These are phyloP conservation scores for Tachuris rubrigastra DNA, from an alignment of 2,113 vertebrate genomes.

Conservation along the genomic window DNA sequence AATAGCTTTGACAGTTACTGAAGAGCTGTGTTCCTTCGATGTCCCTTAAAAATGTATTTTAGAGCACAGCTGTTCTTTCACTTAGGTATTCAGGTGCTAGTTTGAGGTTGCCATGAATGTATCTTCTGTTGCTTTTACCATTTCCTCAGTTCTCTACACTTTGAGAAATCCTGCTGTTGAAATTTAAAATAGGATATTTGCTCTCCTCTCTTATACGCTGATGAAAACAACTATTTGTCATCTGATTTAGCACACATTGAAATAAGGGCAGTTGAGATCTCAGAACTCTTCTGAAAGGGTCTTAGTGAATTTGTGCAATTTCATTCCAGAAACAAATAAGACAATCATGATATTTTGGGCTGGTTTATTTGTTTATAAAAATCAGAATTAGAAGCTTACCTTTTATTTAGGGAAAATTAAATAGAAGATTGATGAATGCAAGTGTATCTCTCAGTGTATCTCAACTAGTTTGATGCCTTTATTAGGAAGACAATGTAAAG, in stretches of 20 bases:
- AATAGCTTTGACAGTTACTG: not conserved
- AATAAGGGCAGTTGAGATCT: not conserved
- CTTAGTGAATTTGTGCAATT: not conserved
- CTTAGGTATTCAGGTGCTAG: not conserved
- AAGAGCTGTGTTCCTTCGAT: not conserved
- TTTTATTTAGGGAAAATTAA: not conserved
- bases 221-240: not conserved
- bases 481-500: not conserved
- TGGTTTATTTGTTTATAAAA: not conserved
- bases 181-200: not conserved
- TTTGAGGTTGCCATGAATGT: not conserved
- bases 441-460: not conserved
- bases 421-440: not conserved
- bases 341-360: not conserved
- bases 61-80: not conserved
- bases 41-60: not conserved
- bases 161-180: not conserved
- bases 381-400: not conserved
- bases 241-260: not conserved
- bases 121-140: not conserved
- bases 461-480: not conserved
- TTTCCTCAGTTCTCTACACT: not conserved
- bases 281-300: not conserved
- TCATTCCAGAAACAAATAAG: not conserved
- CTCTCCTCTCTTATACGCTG: not conserved